phyloP scores from a whole-genome alignment of 1,140 invertebrate genomes.

The Neelides sp. region DNA sequence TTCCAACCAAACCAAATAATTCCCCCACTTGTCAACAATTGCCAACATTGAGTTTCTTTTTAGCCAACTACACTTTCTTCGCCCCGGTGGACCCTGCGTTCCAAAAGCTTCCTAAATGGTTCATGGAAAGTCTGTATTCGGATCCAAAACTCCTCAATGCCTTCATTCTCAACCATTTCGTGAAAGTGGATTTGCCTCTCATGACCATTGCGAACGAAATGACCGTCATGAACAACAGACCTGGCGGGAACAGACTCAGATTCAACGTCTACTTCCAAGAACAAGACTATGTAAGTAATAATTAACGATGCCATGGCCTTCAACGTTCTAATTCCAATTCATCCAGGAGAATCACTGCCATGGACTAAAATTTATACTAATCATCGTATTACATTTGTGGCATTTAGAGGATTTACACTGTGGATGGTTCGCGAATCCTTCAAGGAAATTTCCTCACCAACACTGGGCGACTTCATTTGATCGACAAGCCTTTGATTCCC shows the following conservation, averaged over 20 bases:
- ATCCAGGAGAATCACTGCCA: too few relatives aligned
- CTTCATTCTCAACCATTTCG: constrained; percentile 24
- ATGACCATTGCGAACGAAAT: constrained; percentile 15
- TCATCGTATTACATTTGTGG: too few relatives aligned
- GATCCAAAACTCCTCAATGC: constrained; percentile 17
- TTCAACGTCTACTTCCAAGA: constrained; percentile 21
- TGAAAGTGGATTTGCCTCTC: constrained; percentile 19
- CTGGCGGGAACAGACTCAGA: constrained; percentile 18
- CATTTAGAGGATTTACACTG: constrained; percentile 18
- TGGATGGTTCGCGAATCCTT: constrained; percentile 20
- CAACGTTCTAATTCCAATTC: too few relatives aligned
- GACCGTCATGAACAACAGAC: constrained; percentile 16
- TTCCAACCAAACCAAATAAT: background rate
- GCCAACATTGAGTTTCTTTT: background rate
- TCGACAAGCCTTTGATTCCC: constrained; percentile 25
- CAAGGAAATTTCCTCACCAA: constrained; percentile 20
- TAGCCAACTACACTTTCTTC: constrained; percentile 29
- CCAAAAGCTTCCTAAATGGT: constrained; percentile 18
- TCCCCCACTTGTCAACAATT: background rate
- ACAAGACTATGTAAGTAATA: constrained; percentile 20
- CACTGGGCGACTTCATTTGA: constrained; percentile 18
- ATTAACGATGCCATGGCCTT: too few relatives aligned
- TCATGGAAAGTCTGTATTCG: constrained; percentile 13
- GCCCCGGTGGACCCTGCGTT: constrained; percentile 26
- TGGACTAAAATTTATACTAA: too few relatives aligned